These are phyloP conservation scores for Drosophila austrosaltans DNA, from an alignment of 2,888 invertebrate species.

Conservation along the genomic window DNA sequence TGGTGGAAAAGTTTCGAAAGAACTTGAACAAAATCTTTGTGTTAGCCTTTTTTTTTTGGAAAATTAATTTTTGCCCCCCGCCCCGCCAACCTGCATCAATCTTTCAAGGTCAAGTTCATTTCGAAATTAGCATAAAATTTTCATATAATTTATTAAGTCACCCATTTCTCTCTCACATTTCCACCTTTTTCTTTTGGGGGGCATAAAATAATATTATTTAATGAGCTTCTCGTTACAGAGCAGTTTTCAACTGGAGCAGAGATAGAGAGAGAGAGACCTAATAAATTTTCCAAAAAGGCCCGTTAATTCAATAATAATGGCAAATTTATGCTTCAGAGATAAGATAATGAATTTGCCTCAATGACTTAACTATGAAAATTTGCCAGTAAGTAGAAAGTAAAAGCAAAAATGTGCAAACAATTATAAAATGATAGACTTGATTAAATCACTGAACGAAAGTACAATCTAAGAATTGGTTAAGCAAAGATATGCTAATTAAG, in stretches of 20 bases:
- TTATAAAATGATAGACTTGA: not conserved
- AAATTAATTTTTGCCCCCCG: not conserved
- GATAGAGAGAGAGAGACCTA: not conserved
- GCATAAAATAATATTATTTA: not conserved
- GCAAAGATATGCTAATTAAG: not conserved
- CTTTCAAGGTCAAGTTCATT: constrained; percentile 21
- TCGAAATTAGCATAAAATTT: constrained; percentile 15
- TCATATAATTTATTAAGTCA: constrained; percentile 5
- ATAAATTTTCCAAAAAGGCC: not conserved
- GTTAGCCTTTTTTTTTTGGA: constrained; percentile 5
- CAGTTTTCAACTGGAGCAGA: not conserved
- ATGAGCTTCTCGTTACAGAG: not conserved
- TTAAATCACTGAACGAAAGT: not conserved
- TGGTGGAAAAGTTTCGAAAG: not conserved
- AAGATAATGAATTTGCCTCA: constrained; percentile 6
- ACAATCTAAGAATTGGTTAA: not conserved
- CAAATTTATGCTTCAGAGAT: constrained; percentile 3
- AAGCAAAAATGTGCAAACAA: not conserved
- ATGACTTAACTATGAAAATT: constrained; percentile 9
- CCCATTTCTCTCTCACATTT: not conserved
- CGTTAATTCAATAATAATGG: constrained; percentile 5
- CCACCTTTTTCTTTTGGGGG: not conserved
- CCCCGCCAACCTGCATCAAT: not conserved
- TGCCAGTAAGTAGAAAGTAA: not conserved
- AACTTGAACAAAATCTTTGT: not conserved